phyloP scores from a whole-genome alignment of 2,797 vertebrate species.

The Sebastes oblongus region DNA sequence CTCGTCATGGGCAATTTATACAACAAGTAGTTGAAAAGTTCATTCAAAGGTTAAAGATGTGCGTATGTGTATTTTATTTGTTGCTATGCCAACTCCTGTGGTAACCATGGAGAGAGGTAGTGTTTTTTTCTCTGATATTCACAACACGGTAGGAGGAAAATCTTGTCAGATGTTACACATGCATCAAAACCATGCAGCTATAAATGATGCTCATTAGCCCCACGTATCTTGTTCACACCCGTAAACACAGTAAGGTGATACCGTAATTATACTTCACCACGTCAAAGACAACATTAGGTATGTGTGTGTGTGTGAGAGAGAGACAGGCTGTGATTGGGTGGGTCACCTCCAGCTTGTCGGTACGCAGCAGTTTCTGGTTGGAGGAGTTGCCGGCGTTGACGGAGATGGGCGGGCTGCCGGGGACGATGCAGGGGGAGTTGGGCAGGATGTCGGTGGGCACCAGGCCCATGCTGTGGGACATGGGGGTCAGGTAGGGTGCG shows the following conservation, averaged over 20 bases:
- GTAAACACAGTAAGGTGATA: conserved; percentile 17
- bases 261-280: conserved; percentile 10
- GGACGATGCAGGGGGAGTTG: conserved; percentile 89
- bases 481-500: conserved; percentile 91
- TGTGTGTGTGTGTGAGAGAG: background rate
- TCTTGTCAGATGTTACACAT: background rate
- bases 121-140: background rate
- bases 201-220: conserved; percentile 10
- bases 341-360: conserved; percentile 95
- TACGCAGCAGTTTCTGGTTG: conserved; percentile 94
- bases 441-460: conserved; percentile 94
- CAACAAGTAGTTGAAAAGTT: background rate
- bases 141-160: background rate
- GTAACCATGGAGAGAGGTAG: background rate
- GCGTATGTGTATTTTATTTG: background rate
- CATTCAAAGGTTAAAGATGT: background rate
- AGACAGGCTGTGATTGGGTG: background rate
- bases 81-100: conserved; percentile 6
- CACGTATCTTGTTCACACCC: background rate
- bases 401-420: conserved; percentile 92
- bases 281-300: conserved; percentile 5
- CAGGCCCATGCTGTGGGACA: conserved; percentile 94
- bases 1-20: background rate
- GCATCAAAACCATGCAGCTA: background rate
- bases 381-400: conserved; percentile 85